Conservation (phyloP, 2,797 vertebrate genomes). For the Rhinatrema bivittatum region DNA sequence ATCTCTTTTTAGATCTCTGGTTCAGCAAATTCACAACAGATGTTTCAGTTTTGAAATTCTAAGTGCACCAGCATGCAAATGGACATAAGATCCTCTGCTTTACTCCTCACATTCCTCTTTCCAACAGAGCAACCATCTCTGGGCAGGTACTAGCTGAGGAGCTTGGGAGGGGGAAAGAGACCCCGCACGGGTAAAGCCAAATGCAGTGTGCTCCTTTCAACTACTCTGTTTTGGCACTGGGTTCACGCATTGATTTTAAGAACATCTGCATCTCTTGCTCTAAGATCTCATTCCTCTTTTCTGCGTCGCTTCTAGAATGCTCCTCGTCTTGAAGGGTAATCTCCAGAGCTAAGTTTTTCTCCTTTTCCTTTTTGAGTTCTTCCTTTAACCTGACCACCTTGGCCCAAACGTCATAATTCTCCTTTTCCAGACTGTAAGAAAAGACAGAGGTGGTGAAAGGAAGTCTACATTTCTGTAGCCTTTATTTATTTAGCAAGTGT, state of each 20-base stretch:
- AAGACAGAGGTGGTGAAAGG: background rate
- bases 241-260: conserved; percentile 19
- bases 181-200: too few relatives aligned
- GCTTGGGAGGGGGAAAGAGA: too few relatives aligned
- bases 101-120: too few relatives aligned
- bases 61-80: too few relatives aligned
- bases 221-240: conserved; percentile 10
- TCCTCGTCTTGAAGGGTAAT: conserved; percentile 56
- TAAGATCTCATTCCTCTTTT: conserved; percentile 65
- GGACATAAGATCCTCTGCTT: too few relatives aligned
- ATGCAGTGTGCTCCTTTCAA: too few relatives aligned
- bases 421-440: conserved; percentile 66
- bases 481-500: too few relatives aligned
- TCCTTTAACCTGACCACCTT: conserved; percentile 68
- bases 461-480: background rate
- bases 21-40: too few relatives aligned
- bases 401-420: conserved; percentile 74
- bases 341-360: conserved; percentile 60
- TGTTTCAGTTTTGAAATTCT: too few relatives aligned
- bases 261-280: conserved; percentile 69
- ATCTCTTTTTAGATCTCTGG: too few relatives aligned
- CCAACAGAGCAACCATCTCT: too few relatives aligned
- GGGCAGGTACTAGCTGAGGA: too few relatives aligned
- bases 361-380: conserved; percentile 66
- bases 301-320: conserved; percentile 55